Conservation (phyloP, 2,888 invertebrate species). For the Glaucopsyche alexis region DNA sequence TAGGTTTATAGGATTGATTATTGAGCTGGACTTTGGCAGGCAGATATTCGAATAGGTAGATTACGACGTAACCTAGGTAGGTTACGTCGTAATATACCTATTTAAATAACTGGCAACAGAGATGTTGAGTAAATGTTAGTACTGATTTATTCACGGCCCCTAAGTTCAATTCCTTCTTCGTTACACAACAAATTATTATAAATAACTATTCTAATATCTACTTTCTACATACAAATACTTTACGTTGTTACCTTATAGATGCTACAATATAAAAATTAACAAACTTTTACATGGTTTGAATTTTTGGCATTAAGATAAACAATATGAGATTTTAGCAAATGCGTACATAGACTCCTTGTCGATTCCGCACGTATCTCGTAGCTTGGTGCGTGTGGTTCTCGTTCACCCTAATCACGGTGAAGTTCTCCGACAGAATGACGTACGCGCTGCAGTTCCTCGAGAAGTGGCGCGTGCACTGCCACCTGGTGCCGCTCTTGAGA, state of each 20-base stretch:
- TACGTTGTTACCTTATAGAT: background rate
- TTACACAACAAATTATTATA: too few species aligned
- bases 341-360: constrained; percentile 24
- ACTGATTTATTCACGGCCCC: too few species aligned
- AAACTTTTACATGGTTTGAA: too few species aligned
- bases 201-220: background rate
- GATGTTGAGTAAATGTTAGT: too few species aligned
- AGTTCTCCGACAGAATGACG: constrained; percentile 34
- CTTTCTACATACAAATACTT: background rate
- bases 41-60: too few species aligned
- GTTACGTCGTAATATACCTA: too few species aligned
- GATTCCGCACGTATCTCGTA: constrained; percentile 25
- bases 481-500: constrained; percentile 40
- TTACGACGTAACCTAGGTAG: too few species aligned
- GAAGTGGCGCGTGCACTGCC: constrained; percentile 46
- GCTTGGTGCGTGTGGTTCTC: constrained; percentile 36
- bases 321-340: background rate
- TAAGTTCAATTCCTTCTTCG: too few species aligned
- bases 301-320: too few species aligned
- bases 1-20: too few species aligned
- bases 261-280: constrained; percentile 1
- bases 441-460: constrained; percentile 41
- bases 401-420: constrained; percentile 31
- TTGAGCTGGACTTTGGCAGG: too few species aligned
- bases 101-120: too few species aligned